Evolutionary conservation across 1,140 invertebrate genomes (phyloP).

Genomic region (Orchesella cincta): DNA sequence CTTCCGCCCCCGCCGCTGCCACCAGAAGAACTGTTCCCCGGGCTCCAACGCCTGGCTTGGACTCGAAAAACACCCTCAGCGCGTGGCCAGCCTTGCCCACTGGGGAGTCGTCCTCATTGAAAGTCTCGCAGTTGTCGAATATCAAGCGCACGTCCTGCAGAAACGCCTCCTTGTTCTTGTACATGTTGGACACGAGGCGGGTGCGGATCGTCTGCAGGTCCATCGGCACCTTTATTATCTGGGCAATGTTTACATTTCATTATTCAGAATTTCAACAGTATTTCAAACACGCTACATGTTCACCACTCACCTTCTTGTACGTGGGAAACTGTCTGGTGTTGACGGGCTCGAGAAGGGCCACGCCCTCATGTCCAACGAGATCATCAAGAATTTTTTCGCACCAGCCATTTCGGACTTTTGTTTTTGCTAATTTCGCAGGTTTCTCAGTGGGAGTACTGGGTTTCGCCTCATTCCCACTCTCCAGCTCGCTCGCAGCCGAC

Average conservation of each 20-base stretch:
- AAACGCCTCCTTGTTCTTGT: constrained; percentile 85
- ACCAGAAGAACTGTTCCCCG: too few species aligned
- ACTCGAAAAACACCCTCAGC: constrained; percentile 86
- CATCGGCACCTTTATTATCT: constrained; percentile 90
- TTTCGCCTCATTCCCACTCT: not conserved
- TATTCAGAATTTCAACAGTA: not conserved
- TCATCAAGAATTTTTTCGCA: constrained; percentile 73
- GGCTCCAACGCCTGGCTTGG: constrained; percentile 20
- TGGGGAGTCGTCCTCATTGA: constrained; percentile 96
- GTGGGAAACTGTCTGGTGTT: constrained; percentile 97
- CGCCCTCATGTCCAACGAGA: constrained; percentile 87
- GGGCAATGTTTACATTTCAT: not conserved
- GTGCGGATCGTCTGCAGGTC: constrained; percentile 91
- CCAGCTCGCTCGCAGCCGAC: not conserved
- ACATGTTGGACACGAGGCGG: constrained; percentile 74
- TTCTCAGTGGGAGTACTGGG: not conserved
- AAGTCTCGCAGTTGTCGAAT: constrained; percentile 95
- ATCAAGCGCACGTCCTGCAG: constrained; percentile 85
- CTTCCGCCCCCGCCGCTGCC: not conserved
- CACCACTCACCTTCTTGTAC: constrained; percentile 77
- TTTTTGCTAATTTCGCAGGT: constrained; percentile 62
- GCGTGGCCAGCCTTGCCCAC: constrained; percentile 90
- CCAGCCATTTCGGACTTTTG: constrained; percentile 74
- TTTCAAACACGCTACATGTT: not conserved
- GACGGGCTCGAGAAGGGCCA: constrained; percentile 92